Conservation (phyloP, 1,140 invertebrate species). For the Chironomus striatipennis region DNA sequence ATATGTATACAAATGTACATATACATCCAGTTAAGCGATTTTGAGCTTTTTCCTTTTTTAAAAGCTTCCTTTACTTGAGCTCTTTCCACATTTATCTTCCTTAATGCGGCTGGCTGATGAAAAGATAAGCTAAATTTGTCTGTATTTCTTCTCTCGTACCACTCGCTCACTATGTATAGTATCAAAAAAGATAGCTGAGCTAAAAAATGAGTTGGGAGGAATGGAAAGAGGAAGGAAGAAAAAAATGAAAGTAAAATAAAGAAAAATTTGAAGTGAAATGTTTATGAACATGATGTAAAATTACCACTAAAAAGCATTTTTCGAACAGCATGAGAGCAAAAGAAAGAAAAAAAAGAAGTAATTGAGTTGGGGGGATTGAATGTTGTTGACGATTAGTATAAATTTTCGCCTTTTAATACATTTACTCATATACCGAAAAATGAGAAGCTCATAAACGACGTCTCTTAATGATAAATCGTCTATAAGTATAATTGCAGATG, state of each 20-base stretch:
- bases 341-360: no score
- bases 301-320: no score
- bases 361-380: no score
- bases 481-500: no score
- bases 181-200: neutral
- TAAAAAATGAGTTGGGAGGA: neutral
- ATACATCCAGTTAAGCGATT: neutral
- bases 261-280: neutral
- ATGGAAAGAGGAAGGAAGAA: neutral
- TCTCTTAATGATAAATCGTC: no score
- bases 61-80: neutral
- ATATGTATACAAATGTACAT: neutral
- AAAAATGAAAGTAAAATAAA: no score
- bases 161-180: neutral
- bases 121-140: slow-evolving; percentile 14
- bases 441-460: no score
- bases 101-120: slow-evolving; percentile 11
- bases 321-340: no score
- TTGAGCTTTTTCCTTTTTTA: neutral
- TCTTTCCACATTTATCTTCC: neutral
- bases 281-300: neutral
- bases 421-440: no score
- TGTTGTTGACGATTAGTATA: no score
- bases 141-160: neutral
- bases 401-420: no score